Percentiles rank a stretch among this genome's conserved stretches.
Conservation (phyloP, 1,140 invertebrate species). For the Drosophila pandora region DNA sequence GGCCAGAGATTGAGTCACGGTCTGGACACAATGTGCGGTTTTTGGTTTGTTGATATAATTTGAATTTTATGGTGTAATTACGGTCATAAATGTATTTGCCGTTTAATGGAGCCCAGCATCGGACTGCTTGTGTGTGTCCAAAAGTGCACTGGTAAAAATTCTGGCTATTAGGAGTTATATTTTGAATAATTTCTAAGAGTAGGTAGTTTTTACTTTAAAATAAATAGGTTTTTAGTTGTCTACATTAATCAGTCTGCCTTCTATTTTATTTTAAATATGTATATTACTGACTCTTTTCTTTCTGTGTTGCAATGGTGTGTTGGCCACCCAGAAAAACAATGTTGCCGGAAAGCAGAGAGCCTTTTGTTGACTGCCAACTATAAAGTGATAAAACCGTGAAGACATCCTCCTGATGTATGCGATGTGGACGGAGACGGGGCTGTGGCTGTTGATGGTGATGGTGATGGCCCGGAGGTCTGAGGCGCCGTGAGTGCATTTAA, state of each 20-base stretch:
- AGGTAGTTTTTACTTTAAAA: no score
- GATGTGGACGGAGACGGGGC: not conserved
- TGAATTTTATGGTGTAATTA: slow-evolving; percentile 83
- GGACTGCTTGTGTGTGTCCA: slow-evolving; percentile 20
- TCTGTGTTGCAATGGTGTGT: slow-evolving; percentile 9
- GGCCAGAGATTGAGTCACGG: slow-evolving; percentile 56
- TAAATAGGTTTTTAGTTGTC: no score
- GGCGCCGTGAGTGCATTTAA: slow-evolving; percentile 62
- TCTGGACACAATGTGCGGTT: slow-evolving; percentile 68
- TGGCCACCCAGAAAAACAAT: slow-evolving; percentile 53
- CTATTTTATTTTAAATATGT: no score
- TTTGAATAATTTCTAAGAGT: not conserved
- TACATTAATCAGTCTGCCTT: no score
- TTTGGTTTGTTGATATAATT: slow-evolving; percentile 81
- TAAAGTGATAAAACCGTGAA: slow-evolving; percentile 68
- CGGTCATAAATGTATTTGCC: slow-evolving; percentile 82
- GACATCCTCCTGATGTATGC: slow-evolving; percentile 47
- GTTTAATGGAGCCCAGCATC: slow-evolving; percentile 61
- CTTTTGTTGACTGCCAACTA: slow-evolving; percentile 56
- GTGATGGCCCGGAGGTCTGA: slow-evolving; percentile 5
- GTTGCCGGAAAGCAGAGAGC: slow-evolving; percentile 40
- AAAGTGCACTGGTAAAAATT: slow-evolving; percentile 20
- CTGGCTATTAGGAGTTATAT: no score
- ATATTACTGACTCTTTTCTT: not conserved
- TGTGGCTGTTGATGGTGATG: not conserved